A percentile compares a stretch with the other conserved stretches of the same genome.
Evolutionary conservation across 1,140 invertebrate genomes (phyloP).

Genomic region (Propsilocerus akamusi): DNA sequence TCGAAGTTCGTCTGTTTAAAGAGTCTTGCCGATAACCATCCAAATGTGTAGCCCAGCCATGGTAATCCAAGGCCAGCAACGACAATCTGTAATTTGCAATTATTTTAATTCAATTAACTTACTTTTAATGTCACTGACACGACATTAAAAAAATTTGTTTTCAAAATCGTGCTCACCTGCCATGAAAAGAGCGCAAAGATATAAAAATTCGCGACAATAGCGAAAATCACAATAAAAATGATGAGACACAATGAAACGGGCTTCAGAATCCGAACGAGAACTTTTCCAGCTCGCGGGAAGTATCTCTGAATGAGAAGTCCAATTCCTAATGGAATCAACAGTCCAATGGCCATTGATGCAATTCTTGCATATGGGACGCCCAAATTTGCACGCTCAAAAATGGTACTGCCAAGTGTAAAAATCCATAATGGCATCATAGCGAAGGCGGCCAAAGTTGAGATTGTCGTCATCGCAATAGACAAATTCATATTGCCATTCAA

Average conservation of each 20-base stretch:
- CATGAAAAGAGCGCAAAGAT: conserved; percentile 80
- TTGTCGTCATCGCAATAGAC: conserved; percentile 81
- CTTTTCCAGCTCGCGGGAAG: conserved; percentile 39
- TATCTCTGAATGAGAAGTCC: conserved; percentile 58
- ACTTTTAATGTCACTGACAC: background rate
- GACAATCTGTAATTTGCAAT: conserved; percentile 38
- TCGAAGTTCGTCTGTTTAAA: conserved; percentile 42
- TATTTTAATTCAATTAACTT: background rate
- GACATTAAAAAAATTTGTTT: background rate
- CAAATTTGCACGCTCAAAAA: conserved; percentile 52
- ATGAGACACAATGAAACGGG: conserved; percentile 70
- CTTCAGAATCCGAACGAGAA: conserved; percentile 65
- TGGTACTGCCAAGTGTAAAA: conserved; percentile 70
- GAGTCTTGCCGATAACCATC: conserved; percentile 37
- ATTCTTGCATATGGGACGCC: conserved; percentile 69
- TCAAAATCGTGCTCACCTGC: conserved; percentile 37
- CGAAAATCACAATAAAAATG: conserved; percentile 82
- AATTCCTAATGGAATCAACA: conserved; percentile 68
- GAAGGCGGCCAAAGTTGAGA: conserved; percentile 69
- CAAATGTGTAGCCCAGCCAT: conserved; percentile 69
- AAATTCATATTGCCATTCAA: conserved; percentile 76
- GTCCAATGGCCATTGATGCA: conserved; percentile 45
- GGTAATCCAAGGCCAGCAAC: conserved; percentile 69
- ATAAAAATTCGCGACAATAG: conserved; percentile 76
- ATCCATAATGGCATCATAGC: conserved; percentile 92